phyloP scores from a whole-genome alignment of 2,113 vertebrate genomes.

The Noturus placidus region DNA sequence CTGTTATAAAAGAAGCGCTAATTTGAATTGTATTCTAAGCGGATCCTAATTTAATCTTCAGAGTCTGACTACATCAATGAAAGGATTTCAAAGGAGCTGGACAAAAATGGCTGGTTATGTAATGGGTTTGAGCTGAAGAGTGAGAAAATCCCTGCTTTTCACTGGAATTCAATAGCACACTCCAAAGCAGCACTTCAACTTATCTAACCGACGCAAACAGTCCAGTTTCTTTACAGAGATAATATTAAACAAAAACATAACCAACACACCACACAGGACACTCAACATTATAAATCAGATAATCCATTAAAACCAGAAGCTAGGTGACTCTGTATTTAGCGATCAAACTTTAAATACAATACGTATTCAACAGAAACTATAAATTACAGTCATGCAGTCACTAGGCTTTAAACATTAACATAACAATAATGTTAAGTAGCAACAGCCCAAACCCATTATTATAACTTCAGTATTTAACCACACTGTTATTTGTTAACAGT shows the following conservation, averaged over 20 bases:
- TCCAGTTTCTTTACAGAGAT: constrained; percentile 1
- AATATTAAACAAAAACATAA: neutral
- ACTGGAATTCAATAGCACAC: constrained; percentile 62
- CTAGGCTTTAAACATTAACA: neutral
- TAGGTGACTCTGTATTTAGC: neutral
- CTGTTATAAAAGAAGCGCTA: constrained; percentile 64
- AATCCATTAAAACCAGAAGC: neutral
- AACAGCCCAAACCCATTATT: neutral
- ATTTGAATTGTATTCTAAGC: constrained; percentile 57
- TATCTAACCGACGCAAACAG: constrained; percentile 51
- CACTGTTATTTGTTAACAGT: neutral
- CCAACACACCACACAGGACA: constrained; percentile 24
- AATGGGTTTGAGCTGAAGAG: constrained; percentile 60
- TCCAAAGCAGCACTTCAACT: constrained; percentile 43
- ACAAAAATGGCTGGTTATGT: constrained; percentile 69
- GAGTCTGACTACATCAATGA: constrained; percentile 60
- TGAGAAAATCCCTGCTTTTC: constrained; percentile 58
- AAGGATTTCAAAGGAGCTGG: constrained; percentile 69
- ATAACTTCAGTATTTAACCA: neutral
- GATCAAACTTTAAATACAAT: neutral
- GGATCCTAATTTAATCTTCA: constrained; percentile 59
- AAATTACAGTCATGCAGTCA: neutral
- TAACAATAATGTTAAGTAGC: neutral
- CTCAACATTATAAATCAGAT: constrained; percentile 7
- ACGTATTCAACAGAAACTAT: neutral